Base-by-base conservation (phyloP, 30 jellyfish, hydroid and myxozoan species). In the Aurelia sp. region DNA sequence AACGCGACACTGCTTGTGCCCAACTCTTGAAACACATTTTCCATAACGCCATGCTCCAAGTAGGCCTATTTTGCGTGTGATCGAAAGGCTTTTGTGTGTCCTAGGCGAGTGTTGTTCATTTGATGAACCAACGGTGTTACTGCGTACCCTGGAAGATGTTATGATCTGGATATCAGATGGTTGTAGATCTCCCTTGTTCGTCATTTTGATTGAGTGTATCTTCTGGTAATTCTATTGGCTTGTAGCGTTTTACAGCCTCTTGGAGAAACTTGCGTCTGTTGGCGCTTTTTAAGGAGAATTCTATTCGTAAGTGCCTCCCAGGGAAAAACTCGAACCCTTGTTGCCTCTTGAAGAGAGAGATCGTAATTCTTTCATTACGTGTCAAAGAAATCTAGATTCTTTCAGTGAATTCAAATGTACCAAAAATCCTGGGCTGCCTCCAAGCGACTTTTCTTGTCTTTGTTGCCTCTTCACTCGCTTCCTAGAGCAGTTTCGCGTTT, bases 1-100 rank as follows among this genome's bases (percentile, higher is more conserved):
- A 44, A 44, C 55, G 8, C 55, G 55, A 4, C 55, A 44, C 8
- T 58, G 87, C 76, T 76, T 76, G 31, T 76, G 87, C 53, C 58
- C 27, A 50, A 47, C 70, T 27, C 89, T 68, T 27, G 82, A 67
- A 23, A 82, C 72, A 50, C 37, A 82, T 63, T 82, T 82, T 11
- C 92, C 92, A 21, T 82, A 82, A 13, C 82, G 66, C 92, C 92
- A 82, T 16, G 85, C 92, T 21, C 92, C 92, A 10, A 82, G 85
- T 22, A 64, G 71, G 19, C 79, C 78, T 10, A 82, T 60, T 18
- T 31, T 82, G 16, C 86, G 35, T 30, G 47, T 61, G 35, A 77
- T 62, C 4, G 58, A 33, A 57, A 1, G 61, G 55, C 41, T 60
- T 19, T 60, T 76, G 62, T 27, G 20, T 31, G 87, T 23, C 66